phyloP scores from a whole-genome alignment of 2,113 vertebrate genomes.

The Andinoacara biseriatus region DNA sequence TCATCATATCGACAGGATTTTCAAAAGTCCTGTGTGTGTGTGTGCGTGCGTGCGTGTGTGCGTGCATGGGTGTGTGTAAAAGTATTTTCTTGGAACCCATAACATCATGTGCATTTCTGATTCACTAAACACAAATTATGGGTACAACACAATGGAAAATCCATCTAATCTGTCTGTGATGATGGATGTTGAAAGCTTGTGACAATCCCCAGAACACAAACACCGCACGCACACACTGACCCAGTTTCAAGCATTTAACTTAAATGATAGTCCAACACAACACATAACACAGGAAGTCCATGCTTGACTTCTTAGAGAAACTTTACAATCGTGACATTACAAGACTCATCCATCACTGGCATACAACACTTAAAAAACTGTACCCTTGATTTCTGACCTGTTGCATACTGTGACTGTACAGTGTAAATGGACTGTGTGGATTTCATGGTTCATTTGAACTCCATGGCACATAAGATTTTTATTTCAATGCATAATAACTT shows the following conservation, averaged over 20 bases:
- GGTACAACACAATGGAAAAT: conserved; percentile 33
- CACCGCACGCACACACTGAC: conserved; percentile 47
- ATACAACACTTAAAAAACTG: neutral
- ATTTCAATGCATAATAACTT: neutral
- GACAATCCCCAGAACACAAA: conserved; percentile 25
- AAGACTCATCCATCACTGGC: neutral
- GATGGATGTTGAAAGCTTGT: conserved; percentile 54
- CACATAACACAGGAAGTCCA: neutral
- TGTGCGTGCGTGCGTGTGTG: neutral
- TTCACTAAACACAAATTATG: conserved; percentile 35
- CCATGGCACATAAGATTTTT: neutral
- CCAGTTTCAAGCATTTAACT: conserved; percentile 42
- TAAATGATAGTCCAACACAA: conserved; percentile 18
- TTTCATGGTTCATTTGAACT: neutral
- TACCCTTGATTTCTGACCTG: neutral
- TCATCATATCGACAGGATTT: neutral
- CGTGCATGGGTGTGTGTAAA: neutral
- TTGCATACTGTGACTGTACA: neutral
- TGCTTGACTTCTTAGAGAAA: neutral
- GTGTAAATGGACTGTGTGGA: neutral
- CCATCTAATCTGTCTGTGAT: conserved; percentile 44
- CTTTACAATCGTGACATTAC: neutral
- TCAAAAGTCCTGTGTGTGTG: neutral
- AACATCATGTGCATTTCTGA: conserved; percentile 31
- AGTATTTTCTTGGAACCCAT: conserved; percentile 36